Percentiles rank a stretch among this genome's conserved stretches.
These are phyloP conservation scores for Speoplatyrhinus poulsoni DNA, from an alignment of 2,113 vertebrate species.

Conservation along the genomic window DNA sequence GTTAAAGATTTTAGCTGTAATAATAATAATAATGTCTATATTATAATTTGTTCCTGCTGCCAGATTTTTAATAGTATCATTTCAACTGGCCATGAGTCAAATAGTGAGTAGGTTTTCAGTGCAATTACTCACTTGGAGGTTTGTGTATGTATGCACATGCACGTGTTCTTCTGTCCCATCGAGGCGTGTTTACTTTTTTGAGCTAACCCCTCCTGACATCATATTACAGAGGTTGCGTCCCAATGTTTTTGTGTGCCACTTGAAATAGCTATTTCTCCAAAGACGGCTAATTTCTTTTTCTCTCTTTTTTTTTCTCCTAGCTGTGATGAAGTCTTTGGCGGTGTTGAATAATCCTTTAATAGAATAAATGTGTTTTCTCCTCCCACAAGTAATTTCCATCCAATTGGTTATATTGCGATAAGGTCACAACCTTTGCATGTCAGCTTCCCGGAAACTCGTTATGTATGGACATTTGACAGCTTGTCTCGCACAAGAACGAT, in stretches of 20 bases:
- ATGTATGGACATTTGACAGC: slow-evolving; percentile 62
- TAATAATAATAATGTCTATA: too few species aligned
- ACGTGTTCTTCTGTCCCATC: slow-evolving; percentile 10
- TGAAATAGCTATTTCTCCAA: slow-evolving; percentile 70
- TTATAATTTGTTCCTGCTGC: too few species aligned
- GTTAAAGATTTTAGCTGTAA: too few species aligned
- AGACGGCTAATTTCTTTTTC: slow-evolving; percentile 62
- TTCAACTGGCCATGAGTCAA: too few species aligned
- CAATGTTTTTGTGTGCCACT: slow-evolving; percentile 65
- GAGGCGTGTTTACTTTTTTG: slow-evolving; percentile 46
- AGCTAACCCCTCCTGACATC: slow-evolving; percentile 69
- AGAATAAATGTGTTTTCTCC: slow-evolving; percentile 66
- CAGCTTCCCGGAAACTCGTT: slow-evolving; percentile 54
- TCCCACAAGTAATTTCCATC: slow-evolving; percentile 69
- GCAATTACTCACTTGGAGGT: too few species aligned
- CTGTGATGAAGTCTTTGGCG: slow-evolving; percentile 61
- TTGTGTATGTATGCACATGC: neutral
- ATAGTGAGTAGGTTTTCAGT: too few species aligned
- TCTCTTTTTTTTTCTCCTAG: slow-evolving; percentile 52
- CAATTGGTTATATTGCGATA: slow-evolving; percentile 47
- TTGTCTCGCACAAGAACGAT: slow-evolving; percentile 9
- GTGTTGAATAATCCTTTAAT: slow-evolving; percentile 72
- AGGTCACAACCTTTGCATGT: slow-evolving; percentile 56
- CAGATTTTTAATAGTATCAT: too few species aligned
- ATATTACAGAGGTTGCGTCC: slow-evolving; percentile 60